Evolutionary conservation across 2,797 vertebrate genomes (phyloP), one percentile per base, ranked within the genome.

Genomic region (Gadopsis bispinosus): DNA sequence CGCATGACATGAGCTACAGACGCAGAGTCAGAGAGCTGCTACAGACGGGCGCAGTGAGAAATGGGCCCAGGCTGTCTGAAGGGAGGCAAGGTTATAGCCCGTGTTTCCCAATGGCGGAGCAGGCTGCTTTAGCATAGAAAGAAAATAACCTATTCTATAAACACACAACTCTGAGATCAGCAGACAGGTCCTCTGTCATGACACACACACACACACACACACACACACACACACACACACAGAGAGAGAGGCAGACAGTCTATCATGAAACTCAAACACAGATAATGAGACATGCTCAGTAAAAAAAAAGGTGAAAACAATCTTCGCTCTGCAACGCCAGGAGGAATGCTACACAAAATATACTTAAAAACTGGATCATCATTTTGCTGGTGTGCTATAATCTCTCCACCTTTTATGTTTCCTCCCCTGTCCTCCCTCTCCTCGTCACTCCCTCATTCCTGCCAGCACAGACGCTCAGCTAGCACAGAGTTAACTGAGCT

Each of bases 401-500:
- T 85, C 70, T 70, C 61, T 80, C 48, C 37, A 78, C 55, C 50
- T 50, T 65, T 83, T 67, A 56, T 62, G 14, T 69, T 48, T 12
- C 9, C 17, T 45, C 53, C 43, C 69, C 84, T 80, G 77, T 87
- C 72, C 79, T 78, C 69, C 69, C 75, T 79, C 66, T 86, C 45
- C 81, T 71, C 86, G 82, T 86, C 83, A 61, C 72, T 67, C 26
- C 64, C 41, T 83, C 83, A 75, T 75, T 75, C 83, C 73, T 75
- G 71, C 80, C 85, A 67, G 75, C 63, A n/a, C 73, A 85, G 81
- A 85, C 84, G 20, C 69, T 79, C 82, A 87, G 88, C 87, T 91
- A 89, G 81, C 79, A 83, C 79, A 77, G 79, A 89, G 90, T 87
- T 90, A 91, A 90, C 87, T 17, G 80, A 88, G 84, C 88, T 79